These are phyloP conservation scores for Hypocryptadius cinnamomeus DNA, from an alignment of 2,113 vertebrate species.

Conservation along the genomic window DNA sequence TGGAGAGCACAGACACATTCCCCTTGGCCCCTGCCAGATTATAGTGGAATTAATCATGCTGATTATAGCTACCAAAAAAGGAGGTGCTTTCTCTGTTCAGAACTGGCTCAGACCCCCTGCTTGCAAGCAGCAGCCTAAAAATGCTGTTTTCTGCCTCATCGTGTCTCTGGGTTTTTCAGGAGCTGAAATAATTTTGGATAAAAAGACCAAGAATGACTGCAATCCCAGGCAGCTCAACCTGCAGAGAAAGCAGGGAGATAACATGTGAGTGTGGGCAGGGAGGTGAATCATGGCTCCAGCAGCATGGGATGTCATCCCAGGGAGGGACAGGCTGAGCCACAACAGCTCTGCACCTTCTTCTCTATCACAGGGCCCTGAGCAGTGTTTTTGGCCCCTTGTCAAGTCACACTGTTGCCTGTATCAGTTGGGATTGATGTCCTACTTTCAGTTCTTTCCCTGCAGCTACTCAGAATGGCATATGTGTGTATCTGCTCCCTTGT, in stretches of 20 bases:
- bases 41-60: constrained; percentile 49
- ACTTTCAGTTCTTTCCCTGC: not conserved
- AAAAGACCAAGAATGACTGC: constrained; percentile 23
- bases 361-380: not conserved
- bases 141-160: constrained; percentile 22
- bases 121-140: constrained; percentile 35
- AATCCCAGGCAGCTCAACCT: constrained; percentile 18
- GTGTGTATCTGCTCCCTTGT: not conserved
- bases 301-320: not conserved
- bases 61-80: constrained; percentile 72
- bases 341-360: not conserved
- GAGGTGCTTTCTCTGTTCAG: constrained; percentile 41
- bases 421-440: not conserved
- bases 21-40: constrained; percentile 35
- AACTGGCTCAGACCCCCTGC: constrained; percentile 23
- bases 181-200: constrained; percentile 7
- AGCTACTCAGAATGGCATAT: not conserved
- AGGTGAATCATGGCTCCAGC: not conserved
- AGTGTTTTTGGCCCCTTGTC: not conserved
- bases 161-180: not conserved
- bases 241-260: not conserved
- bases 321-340: not conserved
- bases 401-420: not conserved
- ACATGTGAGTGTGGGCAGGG: not conserved
- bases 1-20: constrained; percentile 23